These are phyloP conservation scores for Formica selysi DNA, from an alignment of 1,140 invertebrate genomes.

Conservation along the genomic window DNA sequence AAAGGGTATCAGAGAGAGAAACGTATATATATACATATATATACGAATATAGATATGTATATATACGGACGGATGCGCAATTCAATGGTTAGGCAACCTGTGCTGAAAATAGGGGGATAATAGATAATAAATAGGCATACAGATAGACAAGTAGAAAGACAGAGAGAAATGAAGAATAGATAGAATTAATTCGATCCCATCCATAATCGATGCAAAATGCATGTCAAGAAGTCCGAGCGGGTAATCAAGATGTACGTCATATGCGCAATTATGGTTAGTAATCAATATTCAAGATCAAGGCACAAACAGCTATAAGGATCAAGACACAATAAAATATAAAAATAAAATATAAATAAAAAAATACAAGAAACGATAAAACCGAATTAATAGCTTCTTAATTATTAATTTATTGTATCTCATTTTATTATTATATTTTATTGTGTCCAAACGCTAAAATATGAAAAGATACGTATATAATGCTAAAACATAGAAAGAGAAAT, in stretches of 20 bases:
- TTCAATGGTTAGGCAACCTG: slow-evolving; percentile 80
- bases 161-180: slow-evolving; percentile 58
- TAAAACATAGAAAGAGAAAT: slow-evolving; percentile 68
- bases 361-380: neutral
- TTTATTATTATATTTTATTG: slow-evolving; percentile 11
- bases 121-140: slow-evolving; percentile 29
- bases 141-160: slow-evolving; percentile 51
- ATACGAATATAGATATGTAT: slow-evolving; percentile 62
- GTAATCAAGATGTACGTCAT: slow-evolving; percentile 54
- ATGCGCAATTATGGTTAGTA: slow-evolving; percentile 41
- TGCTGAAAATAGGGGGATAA: slow-evolving; percentile 76
- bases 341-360: neutral
- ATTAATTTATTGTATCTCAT: neutral
- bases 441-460: slow-evolving; percentile 19
- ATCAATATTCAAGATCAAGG: slow-evolving; percentile 55
- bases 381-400: neutral
- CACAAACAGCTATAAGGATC: slow-evolving; percentile 46
- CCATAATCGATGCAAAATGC: slow-evolving; percentile 62
- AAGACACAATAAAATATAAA: slow-evolving; percentile 41
- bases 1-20: slow-evolving; percentile 40
- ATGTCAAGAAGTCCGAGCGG: slow-evolving; percentile 55
- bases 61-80: slow-evolving; percentile 53
- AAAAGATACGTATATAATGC: slow-evolving; percentile 53
- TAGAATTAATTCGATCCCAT: slow-evolving; percentile 59
- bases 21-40: slow-evolving; percentile 58